Evolutionary conservation across 2,888 invertebrate genomes (phyloP).

Genomic region (Lepidocyrtinus sp.): DNA sequence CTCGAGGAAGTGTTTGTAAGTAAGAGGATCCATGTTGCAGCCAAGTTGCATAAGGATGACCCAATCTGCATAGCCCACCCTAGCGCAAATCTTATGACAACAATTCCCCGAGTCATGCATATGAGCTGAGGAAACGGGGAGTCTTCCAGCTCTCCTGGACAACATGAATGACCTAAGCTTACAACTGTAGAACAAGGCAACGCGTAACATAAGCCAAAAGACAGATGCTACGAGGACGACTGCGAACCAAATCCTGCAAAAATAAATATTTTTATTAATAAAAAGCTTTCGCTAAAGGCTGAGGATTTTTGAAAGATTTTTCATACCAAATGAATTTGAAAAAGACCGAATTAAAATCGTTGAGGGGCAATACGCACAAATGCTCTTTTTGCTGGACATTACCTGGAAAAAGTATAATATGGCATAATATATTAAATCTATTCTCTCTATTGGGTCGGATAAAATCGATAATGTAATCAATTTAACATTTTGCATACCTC

Average conservation of each 20-base stretch:
- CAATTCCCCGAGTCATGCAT: constrained; percentile 27
- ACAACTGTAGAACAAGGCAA: constrained; percentile 38
- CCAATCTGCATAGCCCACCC: constrained; percentile 45
- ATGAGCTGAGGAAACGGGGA: constrained; percentile 26
- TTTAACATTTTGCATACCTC: no score
- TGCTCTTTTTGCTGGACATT: no score
- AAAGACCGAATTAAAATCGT: constrained; percentile 78
- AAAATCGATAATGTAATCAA: no score
- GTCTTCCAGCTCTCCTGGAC: constrained; percentile 31
- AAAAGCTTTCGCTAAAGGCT: neutral
- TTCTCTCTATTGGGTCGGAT: no score
- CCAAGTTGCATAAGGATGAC: constrained; percentile 47
- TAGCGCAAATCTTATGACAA: constrained; percentile 32
- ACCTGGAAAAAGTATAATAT: constrained; percentile 75
- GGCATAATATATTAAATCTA: no score
- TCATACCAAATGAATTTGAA: constrained; percentile 53
- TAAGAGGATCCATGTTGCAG: constrained; percentile 44
- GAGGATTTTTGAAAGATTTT: no score
- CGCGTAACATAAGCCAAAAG: constrained; percentile 44
- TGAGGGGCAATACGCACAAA: constrained; percentile 84
- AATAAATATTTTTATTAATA: neutral
- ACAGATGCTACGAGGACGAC: constrained; percentile 33
- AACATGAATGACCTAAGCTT: constrained; percentile 21
- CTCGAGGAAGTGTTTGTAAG: constrained; percentile 42
- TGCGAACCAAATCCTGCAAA: constrained; percentile 49